Conservation (phyloP, 2,113 vertebrate species). For the Lepisosteus osseus region DNA sequence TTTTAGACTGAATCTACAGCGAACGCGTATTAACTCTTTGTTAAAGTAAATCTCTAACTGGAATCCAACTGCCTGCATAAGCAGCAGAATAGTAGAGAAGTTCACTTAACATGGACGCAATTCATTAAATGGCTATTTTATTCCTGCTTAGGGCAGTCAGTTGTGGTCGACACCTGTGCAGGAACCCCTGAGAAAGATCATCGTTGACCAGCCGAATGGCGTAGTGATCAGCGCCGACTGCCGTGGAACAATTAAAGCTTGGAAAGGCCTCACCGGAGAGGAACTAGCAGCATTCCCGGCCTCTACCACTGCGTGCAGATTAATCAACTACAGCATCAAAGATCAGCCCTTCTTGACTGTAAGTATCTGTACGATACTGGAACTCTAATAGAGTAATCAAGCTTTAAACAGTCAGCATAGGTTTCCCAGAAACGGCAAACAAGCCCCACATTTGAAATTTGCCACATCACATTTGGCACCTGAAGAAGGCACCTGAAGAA, state of each 20-base stretch:
- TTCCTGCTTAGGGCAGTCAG: slow-evolving; percentile 47
- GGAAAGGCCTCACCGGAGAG: slow-evolving; percentile 54
- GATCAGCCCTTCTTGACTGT: slow-evolving; percentile 55
- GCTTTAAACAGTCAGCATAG: too few relatives aligned
- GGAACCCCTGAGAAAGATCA: slow-evolving; percentile 52
- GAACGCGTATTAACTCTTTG: too few relatives aligned
- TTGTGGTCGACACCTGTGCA: slow-evolving; percentile 63
- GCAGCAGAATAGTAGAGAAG: too few relatives aligned
- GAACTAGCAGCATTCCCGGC: slow-evolving; percentile 50
- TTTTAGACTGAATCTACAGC: too few relatives aligned
- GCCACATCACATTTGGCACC: too few relatives aligned
- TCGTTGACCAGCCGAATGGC: slow-evolving; percentile 40
- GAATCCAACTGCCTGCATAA: too few relatives aligned
- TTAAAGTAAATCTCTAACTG: too few relatives aligned
- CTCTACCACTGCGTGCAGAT: slow-evolving; percentile 23
- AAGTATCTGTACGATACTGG: slow-evolving; percentile 23
- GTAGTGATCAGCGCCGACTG: slow-evolving; percentile 55
- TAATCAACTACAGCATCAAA: slow-evolving; percentile 47
- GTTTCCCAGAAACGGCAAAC: too few relatives aligned
- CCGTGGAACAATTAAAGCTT: slow-evolving; percentile 47
- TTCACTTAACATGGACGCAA: too few relatives aligned
- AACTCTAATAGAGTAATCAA: too few relatives aligned
- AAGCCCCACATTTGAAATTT: too few relatives aligned
- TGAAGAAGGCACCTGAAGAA: too few relatives aligned
- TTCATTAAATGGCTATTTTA: neutral